Evolutionary conservation across 2,797 vertebrate genomes (phyloP).

Genomic region (Centropyge bicolor): DNA sequence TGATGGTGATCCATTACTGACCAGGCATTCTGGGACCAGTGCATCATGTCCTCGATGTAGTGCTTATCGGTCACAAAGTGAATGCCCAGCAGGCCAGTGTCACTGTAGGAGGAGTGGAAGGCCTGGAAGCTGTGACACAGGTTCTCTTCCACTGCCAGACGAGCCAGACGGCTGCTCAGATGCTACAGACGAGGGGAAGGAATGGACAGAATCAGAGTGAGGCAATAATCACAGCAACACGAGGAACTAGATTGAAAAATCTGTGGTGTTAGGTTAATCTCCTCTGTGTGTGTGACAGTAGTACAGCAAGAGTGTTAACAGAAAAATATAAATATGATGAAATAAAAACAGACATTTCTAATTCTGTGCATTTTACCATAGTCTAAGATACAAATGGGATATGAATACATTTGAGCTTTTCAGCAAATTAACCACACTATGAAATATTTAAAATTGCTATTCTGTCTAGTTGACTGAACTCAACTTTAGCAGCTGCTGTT

Average conservation of each 20-base stretch:
- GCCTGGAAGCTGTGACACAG: conserved; percentile 95
- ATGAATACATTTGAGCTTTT: background rate
- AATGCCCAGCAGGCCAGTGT: conserved; percentile 94
- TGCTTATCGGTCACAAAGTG: conserved; percentile 90
- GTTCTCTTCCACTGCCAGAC: conserved; percentile 84
- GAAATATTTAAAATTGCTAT: background rate
- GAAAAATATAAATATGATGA: background rate
- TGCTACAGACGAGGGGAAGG: conserved; percentile 81
- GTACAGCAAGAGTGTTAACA: background rate
- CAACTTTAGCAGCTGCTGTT: background rate
- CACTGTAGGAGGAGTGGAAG: conserved; percentile 94
- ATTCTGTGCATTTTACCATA: background rate
- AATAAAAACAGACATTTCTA: background rate
- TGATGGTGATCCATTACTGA: conserved; percentile 77
- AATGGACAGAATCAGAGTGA: background rate
- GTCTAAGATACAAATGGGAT: background rate
- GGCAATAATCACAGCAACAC: background rate
- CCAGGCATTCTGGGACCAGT: conserved; percentile 93
- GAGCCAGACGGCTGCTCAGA: conserved; percentile 91
- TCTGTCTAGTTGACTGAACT: background rate
- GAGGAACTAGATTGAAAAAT: background rate
- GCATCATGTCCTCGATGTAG: conserved; percentile 92
- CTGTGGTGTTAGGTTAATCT: no score
- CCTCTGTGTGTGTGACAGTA: no score
- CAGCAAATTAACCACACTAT: background rate